Evolutionary conservation across 2,113 vertebrate genomes (phyloP).

Genomic region (Sapajus apella): DNA sequence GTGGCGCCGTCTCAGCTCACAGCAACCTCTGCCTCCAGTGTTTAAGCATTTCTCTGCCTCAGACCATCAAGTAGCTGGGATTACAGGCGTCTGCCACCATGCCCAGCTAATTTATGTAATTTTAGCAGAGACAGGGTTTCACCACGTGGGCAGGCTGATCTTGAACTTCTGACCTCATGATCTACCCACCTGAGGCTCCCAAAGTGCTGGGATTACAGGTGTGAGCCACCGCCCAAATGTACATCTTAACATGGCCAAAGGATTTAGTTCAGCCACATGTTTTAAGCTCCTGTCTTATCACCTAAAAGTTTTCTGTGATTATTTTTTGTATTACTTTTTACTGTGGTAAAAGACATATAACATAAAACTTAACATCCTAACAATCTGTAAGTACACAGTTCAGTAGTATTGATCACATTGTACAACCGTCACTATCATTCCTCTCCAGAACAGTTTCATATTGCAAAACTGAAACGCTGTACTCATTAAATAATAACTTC

Average conservation of each 20-base stretch:
- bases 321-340: background rate
- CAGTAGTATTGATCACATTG: background rate
- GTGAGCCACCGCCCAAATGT: background rate
- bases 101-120: too few relatives aligned
- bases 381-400: background rate
- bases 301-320: background rate
- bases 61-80: too few relatives aligned
- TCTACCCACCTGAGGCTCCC: too few relatives aligned
- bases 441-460: background rate
- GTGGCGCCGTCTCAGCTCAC: too few relatives aligned
- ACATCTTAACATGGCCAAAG: background rate
- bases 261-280: background rate
- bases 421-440: background rate
- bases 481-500: background rate
- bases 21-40: too few relatives aligned
- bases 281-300: background rate
- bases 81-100: too few relatives aligned
- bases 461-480: background rate
- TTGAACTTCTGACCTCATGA: too few relatives aligned
- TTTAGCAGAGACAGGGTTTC: too few relatives aligned
- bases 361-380: background rate
- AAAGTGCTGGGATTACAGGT: too few relatives aligned
- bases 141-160: too few relatives aligned
- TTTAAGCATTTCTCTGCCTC: too few relatives aligned
- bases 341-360: background rate